Base-by-base conservation (phyloP, 2,888 invertebrate species). In the Disparrhopalites patrizii region DNA sequence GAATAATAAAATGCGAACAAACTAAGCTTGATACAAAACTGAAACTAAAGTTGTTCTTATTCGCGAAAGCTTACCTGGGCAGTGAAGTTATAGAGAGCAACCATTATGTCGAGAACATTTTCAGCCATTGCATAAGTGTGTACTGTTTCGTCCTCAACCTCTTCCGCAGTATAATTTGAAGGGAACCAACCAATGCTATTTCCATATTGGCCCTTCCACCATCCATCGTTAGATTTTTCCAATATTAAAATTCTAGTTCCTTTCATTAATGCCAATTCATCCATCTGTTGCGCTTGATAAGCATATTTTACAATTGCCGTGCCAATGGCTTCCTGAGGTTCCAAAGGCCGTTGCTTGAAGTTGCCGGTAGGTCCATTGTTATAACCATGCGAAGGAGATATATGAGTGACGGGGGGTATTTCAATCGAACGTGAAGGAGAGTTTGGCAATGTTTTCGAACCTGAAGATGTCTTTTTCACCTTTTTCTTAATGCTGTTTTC, bases 201-300 rank as follows among this genome's bases (percentile, higher is more conserved):
- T 57, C 73, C 73, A 68, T 68, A 74, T 54, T 74, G 74, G 27
- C 74, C 99, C 77, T 96, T 86, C 99, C 99, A 99, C 99, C 99
- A 99, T 69, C 93, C 96, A 81, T 99, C 99, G 76, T 95, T 95
- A 77, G 95, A 96, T 82, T 98, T 98, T 82, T 99, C 98, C 73
- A 98, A 82, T 73, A 99, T 98, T 69, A 91, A 85, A 75, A 99
- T 94, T 76, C 91, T 83, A 65, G 94, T 94, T 75, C 96, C 97
- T 82, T 98, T 99, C 51, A 90, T 88, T 71, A 99, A 84, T 0
- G 93, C 89, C 63, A 99, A 82, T 80, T 99, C 99, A 78, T 99
- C 99, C 1, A 93, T 87, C 80, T 97, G 94, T 81, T 94, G 93
- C 51, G 97, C 95, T 79, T 88, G 88, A 81, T 93, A 93, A 81